Evolutionary conservation across 2,888 invertebrate species (phyloP), one percentile per base, ranked within the genome.

Genomic region (Drosophila anomalata): DNA sequence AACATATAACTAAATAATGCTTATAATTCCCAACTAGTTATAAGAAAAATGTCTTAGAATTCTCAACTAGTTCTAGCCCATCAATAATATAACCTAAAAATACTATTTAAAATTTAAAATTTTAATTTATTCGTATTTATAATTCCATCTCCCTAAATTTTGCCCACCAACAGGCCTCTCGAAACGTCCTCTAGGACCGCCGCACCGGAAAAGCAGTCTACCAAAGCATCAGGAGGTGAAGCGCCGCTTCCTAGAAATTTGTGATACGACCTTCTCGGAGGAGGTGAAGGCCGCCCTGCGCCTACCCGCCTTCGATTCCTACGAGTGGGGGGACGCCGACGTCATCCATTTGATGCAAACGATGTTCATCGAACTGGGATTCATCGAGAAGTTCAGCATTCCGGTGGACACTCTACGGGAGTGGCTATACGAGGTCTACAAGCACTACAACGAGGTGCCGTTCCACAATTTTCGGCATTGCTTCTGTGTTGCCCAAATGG

Each of bases 401-500:
- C 94, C 95, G 89, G 93, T 95, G 86, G 93, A 93, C 67, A 94
- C 94, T 62, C 92, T 96, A 76, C 93, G 95, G 75, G 94, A 94
- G 90, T 96, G 95, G 92, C 93, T 96, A 57, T 95, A 95, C 90
- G 95, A 95, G 91, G 94, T 95, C 79, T 96, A 95, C 92, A 95
- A 95, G 91, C 95, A 95, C 91, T 96, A 96, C 93, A 95, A 96
- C 92, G 96, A 96, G 92, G 96, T 96, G 89, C 96, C 96, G 71
- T 96, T 96, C 92, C 96, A 96, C 92, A 96, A 96, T 92, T 96
- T 96, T 92, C 94, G 96, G 78, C 96, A 96, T 90, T 96, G 96
- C 91, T 96, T 96, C 92, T 96, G 96, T 92, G 96, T 96, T 76
- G 94, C 96, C 68, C 96, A 96, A 93, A 96, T 96, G 96, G 96